Base-by-base conservation (phyloP, 2,888 invertebrate genomes). In the Tenthredo mesomela region DNA sequence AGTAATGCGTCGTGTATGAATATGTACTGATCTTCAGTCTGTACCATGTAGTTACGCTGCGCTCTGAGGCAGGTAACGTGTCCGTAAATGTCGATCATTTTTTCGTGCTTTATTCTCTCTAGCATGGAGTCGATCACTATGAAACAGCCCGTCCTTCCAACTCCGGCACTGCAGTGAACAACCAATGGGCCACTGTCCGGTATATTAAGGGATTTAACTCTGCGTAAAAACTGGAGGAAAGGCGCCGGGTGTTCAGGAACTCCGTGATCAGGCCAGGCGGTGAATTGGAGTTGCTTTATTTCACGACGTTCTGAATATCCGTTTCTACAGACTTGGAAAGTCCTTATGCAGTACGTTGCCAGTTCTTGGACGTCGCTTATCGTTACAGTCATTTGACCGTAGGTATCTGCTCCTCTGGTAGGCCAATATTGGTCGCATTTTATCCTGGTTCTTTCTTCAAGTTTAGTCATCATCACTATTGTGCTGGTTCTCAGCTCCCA, bases 341-440 rank as follows among this genome's bases (percentile, higher is more conserved):
- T 99, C 87, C 99, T 95, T 89, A 99, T 99, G 91, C 99, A 99
- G 93, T 99, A 99, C 9, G 99, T 99, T 4, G 99, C 98, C 85
- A 99, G 94, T 93, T 99, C 99, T 92, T 98, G 98, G 2, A 98
- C 97, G 93, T 99, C 99, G 7, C 97, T 96, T 78, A 99, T 97
- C 10, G 98, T 97, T 1, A 99, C 97, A 71, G 97, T 97, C 96
- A 99, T 98, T 92, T 97, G 96, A 7, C 99, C 99, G 91, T 99
- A 99, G 0, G 97, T 97, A 92, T 99, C 99, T 0, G 98, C 96
- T 12, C 99, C 99, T 54, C 99, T 95, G 7, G 96, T 96, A 0
- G 99, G 99, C 99, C 99, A 99, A 93, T 99, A 99, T 93, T 99
- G 97, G 93, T 98, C 98, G 93, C 99, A 99, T 93, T 99, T 99